These are phyloP conservation scores for Rhorus exstirpatorius DNA, from an alignment of 2,888 invertebrate species.

Conservation along the genomic window DNA sequence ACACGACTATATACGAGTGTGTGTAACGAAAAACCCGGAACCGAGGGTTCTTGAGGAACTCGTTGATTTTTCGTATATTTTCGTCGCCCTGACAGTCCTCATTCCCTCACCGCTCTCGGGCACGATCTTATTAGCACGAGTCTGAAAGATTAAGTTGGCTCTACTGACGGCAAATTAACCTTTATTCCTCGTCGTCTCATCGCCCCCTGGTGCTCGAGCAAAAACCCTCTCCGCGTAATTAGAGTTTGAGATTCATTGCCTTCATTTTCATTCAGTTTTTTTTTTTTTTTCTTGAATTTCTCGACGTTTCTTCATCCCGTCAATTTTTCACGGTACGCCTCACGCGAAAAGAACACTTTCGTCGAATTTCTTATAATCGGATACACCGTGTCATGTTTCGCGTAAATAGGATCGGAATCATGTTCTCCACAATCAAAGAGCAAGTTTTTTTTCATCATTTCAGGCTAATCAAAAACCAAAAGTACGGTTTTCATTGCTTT, in stretches of 20 bases:
- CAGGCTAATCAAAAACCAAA: too few relatives aligned
- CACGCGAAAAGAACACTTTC: not conserved
- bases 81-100: constrained; percentile 37
- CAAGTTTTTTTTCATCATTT: too few relatives aligned
- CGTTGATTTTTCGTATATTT: constrained; percentile 48
- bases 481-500: too few relatives aligned
- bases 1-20: constrained; percentile 33
- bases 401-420: too few relatives aligned
- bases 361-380: not conserved
- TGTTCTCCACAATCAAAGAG: too few relatives aligned
- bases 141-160: constrained; percentile 56
- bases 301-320: not conserved
- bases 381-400: too few relatives aligned
- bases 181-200: constrained; percentile 53
- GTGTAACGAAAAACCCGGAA: constrained; percentile 16
- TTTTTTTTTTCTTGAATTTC: not conserved
- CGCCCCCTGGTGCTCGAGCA: constrained; percentile 15
- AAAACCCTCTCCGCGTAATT: constrained; percentile 45
- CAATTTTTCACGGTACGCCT: constrained; percentile 20
- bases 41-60: constrained; percentile 33
- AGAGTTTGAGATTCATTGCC: constrained; percentile 57
- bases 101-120: constrained; percentile 15
- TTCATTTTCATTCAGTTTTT: constrained; percentile 38
- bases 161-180: constrained; percentile 56
- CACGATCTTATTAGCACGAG: constrained; percentile 56